A percentile compares a stretch with the other conserved stretches of the same genome.
Evolutionary conservation across 1,140 invertebrate genomes (phyloP).

Genomic region (Drosophila mojavensis): DNA sequence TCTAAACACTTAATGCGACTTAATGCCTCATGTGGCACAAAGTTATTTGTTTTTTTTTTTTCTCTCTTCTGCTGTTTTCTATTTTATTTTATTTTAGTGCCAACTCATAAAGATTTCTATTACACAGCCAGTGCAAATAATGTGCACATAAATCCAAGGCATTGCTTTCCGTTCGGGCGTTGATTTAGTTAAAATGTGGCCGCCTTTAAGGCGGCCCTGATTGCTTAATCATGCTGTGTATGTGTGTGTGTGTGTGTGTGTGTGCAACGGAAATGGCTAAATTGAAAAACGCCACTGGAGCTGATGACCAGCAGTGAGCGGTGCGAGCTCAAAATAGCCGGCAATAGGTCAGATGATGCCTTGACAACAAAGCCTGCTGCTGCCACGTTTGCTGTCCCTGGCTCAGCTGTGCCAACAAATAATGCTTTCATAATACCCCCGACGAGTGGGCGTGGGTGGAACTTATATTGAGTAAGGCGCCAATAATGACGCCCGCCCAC

Average conservation of each 20-base stretch:
- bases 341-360: constrained; percentile 21
- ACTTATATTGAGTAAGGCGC: constrained; percentile 35
- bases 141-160: constrained; percentile 66
- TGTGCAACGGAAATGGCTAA: constrained; percentile 67
- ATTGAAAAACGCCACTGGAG: constrained; percentile 75
- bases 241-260: constrained; percentile 47
- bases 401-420: constrained; percentile 39
- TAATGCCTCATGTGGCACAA: constrained; percentile 51
- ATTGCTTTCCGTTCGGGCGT: constrained; percentile 42
- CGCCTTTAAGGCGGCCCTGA: constrained; percentile 58
- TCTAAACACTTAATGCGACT: constrained; percentile 36
- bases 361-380: constrained; percentile 5
- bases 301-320: constrained; percentile 27
- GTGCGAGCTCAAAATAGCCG: constrained; percentile 15
- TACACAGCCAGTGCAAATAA: constrained; percentile 52
- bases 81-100: constrained; percentile 20
- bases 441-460: constrained; percentile 9
- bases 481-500: constrained; percentile 44
- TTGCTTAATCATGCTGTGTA: constrained; percentile 77
- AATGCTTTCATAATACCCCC: constrained; percentile 47
- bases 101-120: constrained; percentile 66
- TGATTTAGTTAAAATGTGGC: constrained; percentile 61
- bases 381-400: constrained; percentile 9
- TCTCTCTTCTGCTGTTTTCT: constrained; percentile 1
- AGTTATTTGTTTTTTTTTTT: constrained; percentile 39